phyloP scores from a whole-genome alignment of 2,113 vertebrate genomes.

The Bolborhynchus lineola region DNA sequence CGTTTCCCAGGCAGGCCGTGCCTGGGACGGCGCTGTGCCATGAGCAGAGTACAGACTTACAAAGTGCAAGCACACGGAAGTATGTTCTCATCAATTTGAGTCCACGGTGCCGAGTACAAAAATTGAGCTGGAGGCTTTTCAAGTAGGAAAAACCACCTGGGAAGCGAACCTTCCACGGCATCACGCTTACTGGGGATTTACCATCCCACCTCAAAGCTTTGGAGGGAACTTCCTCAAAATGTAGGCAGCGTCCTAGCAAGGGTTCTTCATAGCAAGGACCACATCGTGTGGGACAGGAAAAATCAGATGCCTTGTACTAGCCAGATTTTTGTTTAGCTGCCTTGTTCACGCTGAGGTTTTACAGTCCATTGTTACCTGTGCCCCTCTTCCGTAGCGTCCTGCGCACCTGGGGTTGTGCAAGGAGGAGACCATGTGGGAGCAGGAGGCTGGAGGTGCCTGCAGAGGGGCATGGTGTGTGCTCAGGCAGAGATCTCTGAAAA shows the following conservation, averaged over 20 bases:
- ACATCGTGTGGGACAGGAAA: fast-evolving
- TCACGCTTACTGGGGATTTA: background rate
- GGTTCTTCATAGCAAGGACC: background rate
- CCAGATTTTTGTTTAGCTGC: background rate
- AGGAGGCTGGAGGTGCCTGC: background rate
- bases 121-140: background rate
- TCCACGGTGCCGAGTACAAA: fast-evolving
- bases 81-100: background rate
- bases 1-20: fast-evolving
- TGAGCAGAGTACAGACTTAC: background rate
- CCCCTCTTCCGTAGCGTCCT: fast-evolving
- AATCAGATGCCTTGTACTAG: background rate
- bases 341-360: background rate
- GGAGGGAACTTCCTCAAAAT: background rate
- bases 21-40: fast-evolving
- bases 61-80: too few relatives aligned
- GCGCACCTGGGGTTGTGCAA: background rate
- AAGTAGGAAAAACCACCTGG: background rate
- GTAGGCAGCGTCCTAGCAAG: fast-evolving
- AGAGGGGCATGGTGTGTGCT: fast-evolving
- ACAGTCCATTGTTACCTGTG: background rate
- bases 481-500: background rate
- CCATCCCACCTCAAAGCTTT: fast-evolving
- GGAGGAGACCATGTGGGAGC: background rate
- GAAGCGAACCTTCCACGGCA: background rate